These are phyloP conservation scores for Coreoperca whiteheadi DNA, from an alignment of 2,113 vertebrate species.

Conservation along the genomic window DNA sequence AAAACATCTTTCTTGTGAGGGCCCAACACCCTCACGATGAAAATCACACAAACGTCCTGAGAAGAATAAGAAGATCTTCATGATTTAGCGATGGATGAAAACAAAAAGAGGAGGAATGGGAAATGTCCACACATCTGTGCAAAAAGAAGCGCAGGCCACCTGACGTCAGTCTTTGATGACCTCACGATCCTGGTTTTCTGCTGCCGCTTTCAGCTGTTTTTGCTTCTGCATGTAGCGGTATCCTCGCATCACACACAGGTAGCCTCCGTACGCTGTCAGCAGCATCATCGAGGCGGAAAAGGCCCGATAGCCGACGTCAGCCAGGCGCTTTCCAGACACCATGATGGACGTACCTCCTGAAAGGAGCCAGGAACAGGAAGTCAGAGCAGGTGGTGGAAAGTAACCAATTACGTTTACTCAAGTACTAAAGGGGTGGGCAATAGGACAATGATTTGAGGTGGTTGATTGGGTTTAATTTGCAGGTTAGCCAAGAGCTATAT, in stretches of 20 bases:
- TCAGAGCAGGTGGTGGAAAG: neutral
- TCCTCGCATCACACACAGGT: slow-evolving; percentile 86
- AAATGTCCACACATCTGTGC: slow-evolving; percentile 52
- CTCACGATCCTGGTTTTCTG: slow-evolving; percentile 80
- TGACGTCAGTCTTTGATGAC: slow-evolving; percentile 75
- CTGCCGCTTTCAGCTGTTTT: slow-evolving; percentile 76
- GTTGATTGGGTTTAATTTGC: neutral
- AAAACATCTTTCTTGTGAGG: slow-evolving; percentile 10
- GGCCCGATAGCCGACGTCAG: slow-evolving; percentile 90
- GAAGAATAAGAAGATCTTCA: slow-evolving; percentile 25
- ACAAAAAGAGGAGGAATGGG: slow-evolving; percentile 7
- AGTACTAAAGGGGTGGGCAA: neutral
- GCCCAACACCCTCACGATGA: neutral
- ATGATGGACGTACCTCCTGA: slow-evolving; percentile 82
- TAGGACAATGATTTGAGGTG: neutral
- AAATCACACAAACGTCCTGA: slow-evolving; percentile 3
- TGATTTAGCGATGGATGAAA: neutral
- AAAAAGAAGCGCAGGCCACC: neutral
- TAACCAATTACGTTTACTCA: neutral
- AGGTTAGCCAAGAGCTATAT: neutral
- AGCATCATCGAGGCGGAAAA: slow-evolving; percentile 94
- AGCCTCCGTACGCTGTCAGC: slow-evolving; percentile 90
- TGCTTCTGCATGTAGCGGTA: slow-evolving; percentile 82
- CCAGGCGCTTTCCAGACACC: slow-evolving; percentile 90
- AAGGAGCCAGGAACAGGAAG: neutral